phyloP scores from a whole-genome alignment of 2,797 vertebrate genomes.

The Setipinna tenuifilis region DNA sequence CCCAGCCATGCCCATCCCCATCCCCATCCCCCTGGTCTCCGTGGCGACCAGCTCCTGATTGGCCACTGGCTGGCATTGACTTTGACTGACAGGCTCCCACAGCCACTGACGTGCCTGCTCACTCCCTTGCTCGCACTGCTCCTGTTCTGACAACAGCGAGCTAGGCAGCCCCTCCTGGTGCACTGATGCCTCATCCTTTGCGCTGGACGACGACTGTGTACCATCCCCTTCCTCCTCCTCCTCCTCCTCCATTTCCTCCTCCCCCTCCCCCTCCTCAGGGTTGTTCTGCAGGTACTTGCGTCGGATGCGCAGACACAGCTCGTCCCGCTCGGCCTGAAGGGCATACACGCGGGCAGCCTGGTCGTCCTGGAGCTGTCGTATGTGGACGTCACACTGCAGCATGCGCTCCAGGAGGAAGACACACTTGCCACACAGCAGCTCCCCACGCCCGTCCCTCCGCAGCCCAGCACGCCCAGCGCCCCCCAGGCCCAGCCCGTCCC shows the following conservation, averaged over 20 bases:
- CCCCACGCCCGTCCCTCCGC: slow-evolving; percentile 70
- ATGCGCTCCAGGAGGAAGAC: slow-evolving; percentile 76
- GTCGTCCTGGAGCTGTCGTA: slow-evolving; percentile 67
- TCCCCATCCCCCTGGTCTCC: slow-evolving; percentile 38
- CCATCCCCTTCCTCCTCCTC: neutral
- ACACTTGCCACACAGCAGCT: slow-evolving; percentile 80
- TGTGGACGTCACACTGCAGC: slow-evolving; percentile 69
- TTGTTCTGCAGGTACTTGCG: slow-evolving; percentile 76
- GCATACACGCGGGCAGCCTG: slow-evolving; percentile 64
- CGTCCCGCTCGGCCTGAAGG: slow-evolving; percentile 71
- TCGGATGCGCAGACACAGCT: slow-evolving; percentile 69
- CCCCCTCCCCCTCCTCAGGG: slow-evolving; percentile 54
- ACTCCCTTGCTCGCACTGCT: neutral
- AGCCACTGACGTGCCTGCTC: slow-evolving; percentile 34
- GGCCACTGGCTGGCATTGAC: neutral
- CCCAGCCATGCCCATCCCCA: slow-evolving; percentile 35
- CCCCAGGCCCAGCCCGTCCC: no score
- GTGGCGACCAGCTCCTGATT: neutral
- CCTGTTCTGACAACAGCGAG: neutral
- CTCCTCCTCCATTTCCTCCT: neutral
- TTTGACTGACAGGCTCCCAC: neutral
- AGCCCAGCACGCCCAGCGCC: slow-evolving; percentile 74
- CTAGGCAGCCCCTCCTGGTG: slow-evolving; percentile 19
- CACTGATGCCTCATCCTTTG: neutral
- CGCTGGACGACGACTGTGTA: neutral